phyloP scores from a whole-genome alignment of 2,888 invertebrate species.

The Leucophenga montana region DNA sequence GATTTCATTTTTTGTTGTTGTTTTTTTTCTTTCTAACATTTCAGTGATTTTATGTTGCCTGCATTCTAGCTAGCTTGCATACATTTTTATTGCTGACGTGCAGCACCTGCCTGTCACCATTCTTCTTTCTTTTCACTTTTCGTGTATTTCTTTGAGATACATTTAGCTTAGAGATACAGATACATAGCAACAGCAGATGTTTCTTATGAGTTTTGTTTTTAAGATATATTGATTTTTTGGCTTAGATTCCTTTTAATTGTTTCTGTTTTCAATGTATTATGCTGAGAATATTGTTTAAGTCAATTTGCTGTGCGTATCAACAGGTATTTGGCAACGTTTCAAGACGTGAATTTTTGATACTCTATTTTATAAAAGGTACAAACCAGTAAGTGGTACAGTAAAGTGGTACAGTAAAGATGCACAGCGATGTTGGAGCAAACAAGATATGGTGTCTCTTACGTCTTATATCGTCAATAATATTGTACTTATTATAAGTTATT shows the following conservation, averaged over 20 bases:
- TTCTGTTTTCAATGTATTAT: slow-evolving; percentile 20
- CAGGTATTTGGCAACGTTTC: slow-evolving; percentile 29
- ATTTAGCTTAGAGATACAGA: slow-evolving; percentile 30
- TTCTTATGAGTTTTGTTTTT: slow-evolving; percentile 43
- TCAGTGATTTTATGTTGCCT: slow-evolving; percentile 46
- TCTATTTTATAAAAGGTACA: slow-evolving; percentile 28
- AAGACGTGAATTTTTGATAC: background rate
- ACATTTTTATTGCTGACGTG: slow-evolving; percentile 45
- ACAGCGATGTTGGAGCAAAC: too few relatives aligned
- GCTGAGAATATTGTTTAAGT: slow-evolving; percentile 12
- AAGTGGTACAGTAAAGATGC: slow-evolving; percentile 2
- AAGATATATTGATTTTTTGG: slow-evolving; percentile 13
- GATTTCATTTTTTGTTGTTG: background rate
- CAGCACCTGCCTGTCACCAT: slow-evolving; percentile 49
- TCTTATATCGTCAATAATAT: too few relatives aligned
- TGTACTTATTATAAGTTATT: too few relatives aligned
- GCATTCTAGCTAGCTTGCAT: slow-evolving; percentile 45
- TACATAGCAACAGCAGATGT: slow-evolving; percentile 40
- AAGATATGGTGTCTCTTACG: too few relatives aligned
- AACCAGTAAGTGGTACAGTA: slow-evolving; percentile 29
- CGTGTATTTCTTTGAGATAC: slow-evolving; percentile 34
- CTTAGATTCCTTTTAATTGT: slow-evolving; percentile 13
- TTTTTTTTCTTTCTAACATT: slow-evolving; percentile 11
- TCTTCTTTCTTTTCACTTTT: slow-evolving; percentile 20
- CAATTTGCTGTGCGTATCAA: slow-evolving; percentile 27